A percentile compares a stretch with the other conserved stretches of the same genome.
Conservation (phyloP, 2,113 vertebrate genomes). For the Cardinalis cardinalis region DNA sequence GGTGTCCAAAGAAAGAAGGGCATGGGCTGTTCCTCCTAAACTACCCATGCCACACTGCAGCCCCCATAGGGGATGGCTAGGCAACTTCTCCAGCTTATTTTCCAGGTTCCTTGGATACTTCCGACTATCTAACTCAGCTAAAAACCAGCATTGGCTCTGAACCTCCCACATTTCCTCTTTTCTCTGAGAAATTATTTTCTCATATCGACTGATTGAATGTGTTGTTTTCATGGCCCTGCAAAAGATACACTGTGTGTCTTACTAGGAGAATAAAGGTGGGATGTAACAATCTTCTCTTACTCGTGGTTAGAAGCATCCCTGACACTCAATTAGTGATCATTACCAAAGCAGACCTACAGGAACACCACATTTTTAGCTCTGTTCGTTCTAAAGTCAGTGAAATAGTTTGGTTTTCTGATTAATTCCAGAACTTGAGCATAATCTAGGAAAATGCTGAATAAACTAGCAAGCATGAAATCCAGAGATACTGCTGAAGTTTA, state of each 20-base stretch:
- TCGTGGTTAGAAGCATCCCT: background rate
- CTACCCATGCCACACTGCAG: background rate
- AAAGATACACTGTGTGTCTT: background rate
- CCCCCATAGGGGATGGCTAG: accelerated
- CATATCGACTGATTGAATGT: background rate
- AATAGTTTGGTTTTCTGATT: background rate
- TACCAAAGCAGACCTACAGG: background rate
- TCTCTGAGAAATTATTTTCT: background rate
- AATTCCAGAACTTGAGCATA: background rate
- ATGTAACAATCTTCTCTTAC: background rate
- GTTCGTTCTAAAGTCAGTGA: background rate
- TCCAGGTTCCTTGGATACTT: background rate
- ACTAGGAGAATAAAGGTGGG: background rate
- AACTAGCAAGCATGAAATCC: background rate
- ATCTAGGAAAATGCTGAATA: background rate
- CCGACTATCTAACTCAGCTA: background rate
- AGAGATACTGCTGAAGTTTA: background rate
- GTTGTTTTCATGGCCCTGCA: background rate
- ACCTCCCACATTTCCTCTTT: accelerated
- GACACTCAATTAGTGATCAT: background rate
- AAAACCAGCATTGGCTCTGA: background rate
- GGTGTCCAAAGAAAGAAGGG: background rate
- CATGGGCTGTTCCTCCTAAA: background rate
- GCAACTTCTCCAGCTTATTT: background rate
- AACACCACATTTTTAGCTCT: background rate